Conservation (phyloP, 2,888 invertebrate genomes). For the Hymenopus coronatus region DNA sequence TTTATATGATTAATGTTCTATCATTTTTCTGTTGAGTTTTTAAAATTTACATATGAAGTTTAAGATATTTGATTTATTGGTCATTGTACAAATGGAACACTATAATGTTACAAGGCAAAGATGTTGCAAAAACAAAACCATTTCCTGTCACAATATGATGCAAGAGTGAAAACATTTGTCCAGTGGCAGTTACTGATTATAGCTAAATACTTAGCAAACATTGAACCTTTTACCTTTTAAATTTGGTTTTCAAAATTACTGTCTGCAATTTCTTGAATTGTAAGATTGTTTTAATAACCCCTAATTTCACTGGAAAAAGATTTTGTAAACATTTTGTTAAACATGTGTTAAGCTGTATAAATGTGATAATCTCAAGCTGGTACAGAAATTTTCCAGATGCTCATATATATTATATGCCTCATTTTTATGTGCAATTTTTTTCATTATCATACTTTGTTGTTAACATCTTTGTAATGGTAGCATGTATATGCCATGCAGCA, state of each 20-base stretch:
- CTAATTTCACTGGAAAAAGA: neutral
- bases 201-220: neutral
- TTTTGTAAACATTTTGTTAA: neutral
- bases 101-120: neutral
- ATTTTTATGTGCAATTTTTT: slow-evolving; percentile 9
- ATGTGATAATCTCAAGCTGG: slow-evolving; percentile 15
- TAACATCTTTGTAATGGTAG: neutral
- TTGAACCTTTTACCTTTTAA: neutral
- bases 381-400: neutral
- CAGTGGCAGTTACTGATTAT: neutral
- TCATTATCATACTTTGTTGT: neutral
- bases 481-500: neutral
- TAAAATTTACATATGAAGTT: slow-evolving; percentile 32
- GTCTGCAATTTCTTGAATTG: neutral
- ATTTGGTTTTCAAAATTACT: neutral
- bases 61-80: slow-evolving; percentile 17
- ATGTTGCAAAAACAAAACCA: neutral
- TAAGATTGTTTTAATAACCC: too few species aligned
- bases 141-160: neutral
- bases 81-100: neutral
- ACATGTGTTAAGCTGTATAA: slow-evolving; percentile 1
- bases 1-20: slow-evolving; percentile 28
- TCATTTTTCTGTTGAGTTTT: slow-evolving; percentile 32
- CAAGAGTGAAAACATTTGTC: neutral
- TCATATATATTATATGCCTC: neutral